Base-by-base conservation (phyloP, 37 sponge, comb jelly and placozoan genomes). In the Tethya wilhelma region DNA sequence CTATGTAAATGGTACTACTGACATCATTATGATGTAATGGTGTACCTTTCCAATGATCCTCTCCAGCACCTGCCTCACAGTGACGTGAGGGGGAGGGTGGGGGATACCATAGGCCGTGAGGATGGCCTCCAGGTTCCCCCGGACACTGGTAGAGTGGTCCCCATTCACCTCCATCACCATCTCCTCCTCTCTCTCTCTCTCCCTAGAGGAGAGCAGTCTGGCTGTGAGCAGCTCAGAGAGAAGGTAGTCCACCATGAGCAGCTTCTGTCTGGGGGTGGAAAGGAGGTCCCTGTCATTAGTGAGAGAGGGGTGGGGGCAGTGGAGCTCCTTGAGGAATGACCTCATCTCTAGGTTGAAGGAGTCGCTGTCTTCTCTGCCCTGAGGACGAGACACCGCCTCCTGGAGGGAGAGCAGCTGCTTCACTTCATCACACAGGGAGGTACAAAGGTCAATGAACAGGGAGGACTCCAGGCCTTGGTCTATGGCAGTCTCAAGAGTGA, bases 331-430 rank as follows among this genome's bases (percentile, higher is more conserved):
- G 0, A 94, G 80, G 43, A 94, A 90, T 0, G 74, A 64, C n/a
- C 84, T 46, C 39, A 94, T 23, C 64, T 94, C 94, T 19, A 94
- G 41, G 60, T 86, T 60, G 25, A 94, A 94, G 2, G 90, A 64
- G 42, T 90, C 92, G 1, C 26, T 46, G 40, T 94, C 94, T 34
- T 82, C 92, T 5, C 57, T 68, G 4, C 89, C 93, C 39, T 69
- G 44, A 0, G 86, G 91, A 1, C 19, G 39, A 2, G 79, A 41
- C 25, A 92, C 85, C 0, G 44, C 28, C 34, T 87, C 89, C 1
- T 73, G 59, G 39, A 92, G 33, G 26, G 42, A 19, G 20, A 57
- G 38, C 11, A 75, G 80, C 14, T 17, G 0, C 64, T 92, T 84
- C 37, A 92, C 65, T 38, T 84, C 85, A 0, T 34, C 28, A 46